Conservation (phyloP, 2,888 invertebrate species). For the Andrena haemorrhoa region DNA sequence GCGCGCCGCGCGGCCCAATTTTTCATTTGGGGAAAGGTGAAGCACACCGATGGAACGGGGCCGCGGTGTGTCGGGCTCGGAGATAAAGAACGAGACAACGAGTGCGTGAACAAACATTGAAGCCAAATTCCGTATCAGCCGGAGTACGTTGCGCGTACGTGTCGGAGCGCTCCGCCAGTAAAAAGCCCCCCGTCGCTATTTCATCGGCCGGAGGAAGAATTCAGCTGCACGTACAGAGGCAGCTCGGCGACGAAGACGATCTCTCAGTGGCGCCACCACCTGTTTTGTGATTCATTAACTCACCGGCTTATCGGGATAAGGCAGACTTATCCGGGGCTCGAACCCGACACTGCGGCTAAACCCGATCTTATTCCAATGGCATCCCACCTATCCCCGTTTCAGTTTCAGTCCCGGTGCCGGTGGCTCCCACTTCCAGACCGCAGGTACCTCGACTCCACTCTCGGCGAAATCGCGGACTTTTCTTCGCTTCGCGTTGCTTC, state of each 20-base stretch:
- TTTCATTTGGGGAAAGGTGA: slow-evolving; percentile 7
- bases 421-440: slow-evolving; percentile 48
- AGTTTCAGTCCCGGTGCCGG: slow-evolving; percentile 72
- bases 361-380: slow-evolving; percentile 85
- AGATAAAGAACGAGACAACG: slow-evolving; percentile 50
- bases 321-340: slow-evolving; percentile 85
- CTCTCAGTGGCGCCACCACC: slow-evolving; percentile 82
- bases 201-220: slow-evolving; percentile 45
- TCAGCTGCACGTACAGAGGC: slow-evolving; percentile 39
- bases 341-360: slow-evolving; percentile 84
- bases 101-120: slow-evolving; percentile 52
- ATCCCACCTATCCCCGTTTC: slow-evolving; percentile 79
- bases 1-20: slow-evolving; percentile 5
- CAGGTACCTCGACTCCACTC: slow-evolving; percentile 47
- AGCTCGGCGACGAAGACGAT: slow-evolving; percentile 73
- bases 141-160: neutral
- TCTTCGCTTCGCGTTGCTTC: slow-evolving; percentile 10
- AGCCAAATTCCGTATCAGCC: slow-evolving; percentile 41
- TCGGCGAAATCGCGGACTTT: slow-evolving; percentile 37
- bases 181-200: neutral
- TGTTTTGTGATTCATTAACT: slow-evolving; percentile 85
- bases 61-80: slow-evolving; percentile 29
- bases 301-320: slow-evolving; percentile 85
- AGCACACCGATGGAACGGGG: slow-evolving; percentile 2
- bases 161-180: neutral